A percentile compares a stretch with the other conserved stretches of the same genome.
phyloP scores from a whole-genome alignment of 2,888 invertebrate genomes.

The Drosophila greeni region DNA sequence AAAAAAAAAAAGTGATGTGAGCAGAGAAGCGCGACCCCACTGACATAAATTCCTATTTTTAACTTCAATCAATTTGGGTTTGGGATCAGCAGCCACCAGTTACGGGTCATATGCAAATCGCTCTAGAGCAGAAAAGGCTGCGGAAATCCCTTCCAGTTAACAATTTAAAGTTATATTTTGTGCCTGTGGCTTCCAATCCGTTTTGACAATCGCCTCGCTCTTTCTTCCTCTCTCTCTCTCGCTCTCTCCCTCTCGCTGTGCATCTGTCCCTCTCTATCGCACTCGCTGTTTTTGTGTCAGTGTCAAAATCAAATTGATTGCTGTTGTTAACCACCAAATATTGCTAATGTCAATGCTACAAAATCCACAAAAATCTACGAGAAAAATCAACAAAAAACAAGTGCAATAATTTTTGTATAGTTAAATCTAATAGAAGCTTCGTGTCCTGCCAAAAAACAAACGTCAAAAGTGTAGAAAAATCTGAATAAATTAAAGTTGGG shows the following conservation, averaged over 20 bases:
- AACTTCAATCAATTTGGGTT: constrained; percentile 49
- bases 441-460: constrained; percentile 18
- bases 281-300: constrained; percentile 38
- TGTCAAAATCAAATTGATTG: constrained; percentile 35
- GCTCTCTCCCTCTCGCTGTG: neutral
- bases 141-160: constrained; percentile 45
- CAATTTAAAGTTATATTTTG: constrained; percentile 32
- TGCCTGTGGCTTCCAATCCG: constrained; percentile 50
- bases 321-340: constrained; percentile 21
- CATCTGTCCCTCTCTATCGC: constrained; percentile 1
- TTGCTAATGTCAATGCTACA: constrained; percentile 37
- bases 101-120: constrained; percentile 42
- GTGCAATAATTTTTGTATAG: constrained; percentile 25
- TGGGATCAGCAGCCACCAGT: neutral
- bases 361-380: neutral
- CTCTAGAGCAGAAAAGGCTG: constrained; percentile 3
- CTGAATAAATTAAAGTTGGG: neutral
- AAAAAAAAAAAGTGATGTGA: constrained; percentile 56
- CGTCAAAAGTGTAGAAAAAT: neutral
- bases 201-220: constrained; percentile 27
- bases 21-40: constrained; percentile 46
- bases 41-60: constrained; percentile 74
- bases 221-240: constrained; percentile 12
- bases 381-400: neutral
- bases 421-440: neutral